Percentiles rank a stretch among this genome's conserved stretches.
Conservation (phyloP, 1,140 invertebrate genomes). For the Rhopalosiphum maidis region DNA sequence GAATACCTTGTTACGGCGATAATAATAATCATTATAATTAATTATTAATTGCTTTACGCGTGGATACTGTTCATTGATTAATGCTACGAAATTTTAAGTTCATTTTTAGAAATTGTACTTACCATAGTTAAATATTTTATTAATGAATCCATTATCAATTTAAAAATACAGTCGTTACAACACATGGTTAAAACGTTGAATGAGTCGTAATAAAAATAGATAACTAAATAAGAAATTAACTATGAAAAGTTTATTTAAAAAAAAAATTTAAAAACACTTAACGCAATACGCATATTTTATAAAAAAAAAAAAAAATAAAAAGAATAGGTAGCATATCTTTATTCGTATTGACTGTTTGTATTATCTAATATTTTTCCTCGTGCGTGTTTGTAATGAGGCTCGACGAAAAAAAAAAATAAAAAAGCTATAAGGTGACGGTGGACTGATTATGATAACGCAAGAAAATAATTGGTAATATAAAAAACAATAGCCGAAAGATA, state of each 20-base stretch:
- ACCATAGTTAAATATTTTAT: neutral
- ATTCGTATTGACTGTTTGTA: neutral
- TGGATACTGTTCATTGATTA: neutral
- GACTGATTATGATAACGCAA: neutral
- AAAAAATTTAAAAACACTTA: neutral
- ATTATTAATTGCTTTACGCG: neutral
- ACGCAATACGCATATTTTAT: neutral
- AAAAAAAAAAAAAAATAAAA: neutral
- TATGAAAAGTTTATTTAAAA: neutral
- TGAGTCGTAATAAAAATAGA: neutral
- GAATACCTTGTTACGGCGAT: neutral
- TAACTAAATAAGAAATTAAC: neutral
- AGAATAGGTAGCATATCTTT: neutral
- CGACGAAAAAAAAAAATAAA: neutral
- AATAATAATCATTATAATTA: neutral
- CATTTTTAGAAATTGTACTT: neutral
- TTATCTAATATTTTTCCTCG: neutral
- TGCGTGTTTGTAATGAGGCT: neutral
- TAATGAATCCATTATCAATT: neutral
- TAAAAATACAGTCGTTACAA: too few species aligned
- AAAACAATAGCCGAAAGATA: neutral
- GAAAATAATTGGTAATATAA: neutral
- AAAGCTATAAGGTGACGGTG: neutral
- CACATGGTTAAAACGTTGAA: neutral
- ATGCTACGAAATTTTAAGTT: neutral